Base-by-base conservation (phyloP, 2,888 invertebrate genomes). In the Cylloceria caligata region DNA sequence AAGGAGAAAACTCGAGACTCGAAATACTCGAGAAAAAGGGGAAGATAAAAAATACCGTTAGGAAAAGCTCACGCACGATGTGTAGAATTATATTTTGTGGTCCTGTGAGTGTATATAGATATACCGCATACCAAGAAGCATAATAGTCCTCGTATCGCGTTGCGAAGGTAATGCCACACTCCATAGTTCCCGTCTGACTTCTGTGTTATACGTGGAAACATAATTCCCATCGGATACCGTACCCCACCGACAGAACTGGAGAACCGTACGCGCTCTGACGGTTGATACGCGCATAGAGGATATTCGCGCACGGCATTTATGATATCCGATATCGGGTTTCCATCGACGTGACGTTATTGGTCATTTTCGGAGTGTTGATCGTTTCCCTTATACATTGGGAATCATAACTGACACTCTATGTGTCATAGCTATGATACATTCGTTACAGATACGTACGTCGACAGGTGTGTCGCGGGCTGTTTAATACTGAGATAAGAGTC, bases 311-410 rank as follows among this genome's bases (percentile, higher is more conserved):
- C 82, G 34, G 64, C 77, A 81, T 88, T 87, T 85, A 85, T 86
- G 82, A 86, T 80, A 83, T 71, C 77, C 77, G 85, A 84, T 87
- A 88, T 87, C 87, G 87, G 83, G 71, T 88, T 88, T 83, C 82
- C 84, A 85, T 85, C 68, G 75, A 76, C 65, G 80, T 82, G 78
- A 81, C 79, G 65, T 81, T 83, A 83, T 83, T 81, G 83, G 74
- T 73, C 68, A 74, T 81, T 79, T 75, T 82, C 75, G 47, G 36
- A 62, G 77, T 67, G 67, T 74, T 67, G 76, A 76, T 81, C 71
- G 79, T 79, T 76, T 72, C 57, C 72, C 62, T 68, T 42, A 67
- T 72, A 75, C 79, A 42, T 49, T 45, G 21, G 24, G 4, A 42
- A n/a, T 39, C 68, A 55, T 76, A 72, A 79, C 52, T 71, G 75